These are phyloP conservation scores for Standfussiana lucernea DNA, from an alignment of 2,888 invertebrate species.

Conservation along the genomic window DNA sequence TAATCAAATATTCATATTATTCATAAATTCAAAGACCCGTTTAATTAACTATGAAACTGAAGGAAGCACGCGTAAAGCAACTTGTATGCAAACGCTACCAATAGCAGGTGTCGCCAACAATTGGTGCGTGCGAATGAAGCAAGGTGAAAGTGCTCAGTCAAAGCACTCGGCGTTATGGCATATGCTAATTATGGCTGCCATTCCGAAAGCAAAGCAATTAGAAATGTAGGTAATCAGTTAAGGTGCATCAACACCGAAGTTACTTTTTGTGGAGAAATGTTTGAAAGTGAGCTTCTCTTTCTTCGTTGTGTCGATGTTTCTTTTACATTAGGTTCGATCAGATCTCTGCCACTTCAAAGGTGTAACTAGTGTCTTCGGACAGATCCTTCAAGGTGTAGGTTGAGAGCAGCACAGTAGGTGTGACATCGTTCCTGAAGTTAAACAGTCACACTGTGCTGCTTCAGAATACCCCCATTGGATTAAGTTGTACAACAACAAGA, in stretches of 20 bases:
- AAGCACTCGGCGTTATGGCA: slow-evolving; percentile 62
- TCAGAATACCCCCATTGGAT: not conserved
- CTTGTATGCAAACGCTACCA: slow-evolving; percentile 51
- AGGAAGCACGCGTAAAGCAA: slow-evolving; percentile 45
- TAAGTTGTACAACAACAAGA: not conserved
- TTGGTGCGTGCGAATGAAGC: slow-evolving; percentile 81
- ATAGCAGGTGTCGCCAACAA: slow-evolving; percentile 81
- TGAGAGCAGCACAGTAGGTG: not conserved
- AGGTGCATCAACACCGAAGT: not conserved
- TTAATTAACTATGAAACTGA: slow-evolving; percentile 62
- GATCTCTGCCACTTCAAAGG: not conserved
- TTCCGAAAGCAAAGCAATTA: slow-evolving; percentile 47
- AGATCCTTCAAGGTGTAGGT: not conserved
- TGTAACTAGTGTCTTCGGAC: not conserved
- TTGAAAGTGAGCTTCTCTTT: not conserved
- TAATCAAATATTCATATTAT: slow-evolving; percentile 40
- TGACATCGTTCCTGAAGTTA: not conserved
- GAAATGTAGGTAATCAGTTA: slow-evolving; percentile 39
- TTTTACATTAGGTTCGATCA: not conserved
- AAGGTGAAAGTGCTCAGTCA: slow-evolving; percentile 65
- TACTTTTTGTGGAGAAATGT: not conserved
- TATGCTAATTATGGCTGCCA: slow-evolving; percentile 71
- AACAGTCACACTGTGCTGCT: not conserved
- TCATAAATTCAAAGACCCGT: slow-evolving; percentile 48
- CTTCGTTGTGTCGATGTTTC: not conserved